phyloP scores from a whole-genome alignment of 2,113 vertebrate genomes.

The Ceyx melanurus region DNA sequence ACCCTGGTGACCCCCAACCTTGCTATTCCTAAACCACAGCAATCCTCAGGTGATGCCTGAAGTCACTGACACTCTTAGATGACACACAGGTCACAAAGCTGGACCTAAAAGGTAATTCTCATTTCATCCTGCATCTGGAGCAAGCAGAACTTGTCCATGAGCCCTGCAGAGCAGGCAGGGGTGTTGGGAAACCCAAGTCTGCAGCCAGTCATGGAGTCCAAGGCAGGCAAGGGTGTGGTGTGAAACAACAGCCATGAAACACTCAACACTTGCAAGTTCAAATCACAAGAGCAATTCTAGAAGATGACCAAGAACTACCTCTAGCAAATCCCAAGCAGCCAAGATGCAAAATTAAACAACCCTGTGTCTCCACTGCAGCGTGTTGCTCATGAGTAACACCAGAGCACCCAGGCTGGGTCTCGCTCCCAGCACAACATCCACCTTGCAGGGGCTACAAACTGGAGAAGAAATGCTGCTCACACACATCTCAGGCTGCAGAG shows the following conservation, averaged over 20 bases:
- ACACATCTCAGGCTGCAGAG: neutral
- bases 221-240: neutral
- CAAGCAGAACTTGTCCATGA: neutral
- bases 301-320: neutral
- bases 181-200: neutral
- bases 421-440: neutral
- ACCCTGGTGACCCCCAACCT: neutral
- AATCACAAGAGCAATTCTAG: neutral
- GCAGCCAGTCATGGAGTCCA: neutral
- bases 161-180: neutral
- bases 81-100: accelerated
- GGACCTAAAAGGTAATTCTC: neutral
- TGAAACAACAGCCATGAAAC: accelerated
- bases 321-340: neutral
- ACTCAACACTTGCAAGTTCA: neutral
- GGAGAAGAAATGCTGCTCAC: neutral
- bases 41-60: neutral
- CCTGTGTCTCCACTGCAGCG: slow-evolving; percentile 10
- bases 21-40: neutral
- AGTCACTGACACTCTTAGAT: accelerated
- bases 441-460: neutral
- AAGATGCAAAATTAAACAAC: neutral
- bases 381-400: slow-evolving; percentile 45
- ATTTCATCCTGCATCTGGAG: neutral
- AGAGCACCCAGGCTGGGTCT: slow-evolving; percentile 29